phyloP scores from a whole-genome alignment of 1,140 invertebrate species.

The Drosophila lini region DNA sequence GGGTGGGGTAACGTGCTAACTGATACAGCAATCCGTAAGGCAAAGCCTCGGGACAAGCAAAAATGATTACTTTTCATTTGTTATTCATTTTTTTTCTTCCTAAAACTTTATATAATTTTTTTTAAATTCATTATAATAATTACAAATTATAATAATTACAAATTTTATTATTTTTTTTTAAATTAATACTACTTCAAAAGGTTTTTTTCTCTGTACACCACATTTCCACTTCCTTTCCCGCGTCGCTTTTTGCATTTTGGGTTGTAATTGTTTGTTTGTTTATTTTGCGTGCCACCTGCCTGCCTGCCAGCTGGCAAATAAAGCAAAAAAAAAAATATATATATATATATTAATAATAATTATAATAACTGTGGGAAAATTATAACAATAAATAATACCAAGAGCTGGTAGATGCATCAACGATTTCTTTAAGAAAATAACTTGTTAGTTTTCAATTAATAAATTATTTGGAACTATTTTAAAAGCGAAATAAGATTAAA shows the following conservation, averaged over 20 bases:
- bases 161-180: too few species aligned
- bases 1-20: too few species aligned
- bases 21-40: too few species aligned
- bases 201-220: conserved; percentile 3
- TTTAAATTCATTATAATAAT: neutral
- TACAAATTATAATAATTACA: too few species aligned
- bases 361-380: neutral
- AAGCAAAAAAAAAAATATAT: neutral
- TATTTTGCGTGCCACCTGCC: conserved; percentile 64
- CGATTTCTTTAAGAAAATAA: neutral
- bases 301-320: conserved; percentile 17
- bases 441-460: neutral
- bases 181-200: neutral
- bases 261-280: conserved; percentile 76
- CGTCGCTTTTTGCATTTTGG: conserved; percentile 23
- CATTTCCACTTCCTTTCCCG: conserved; percentile 8
- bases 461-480: neutral
- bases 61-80: too few species aligned
- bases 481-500: neutral
- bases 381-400: neutral
- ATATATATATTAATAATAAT: too few species aligned
- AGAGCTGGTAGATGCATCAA: neutral
- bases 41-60: too few species aligned
- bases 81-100: too few species aligned
- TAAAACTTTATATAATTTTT: neutral